Evolutionary conservation across 92 coral and sea anemone genomes (phyloP).

Genomic region (Virgularia gustaviana): DNA sequence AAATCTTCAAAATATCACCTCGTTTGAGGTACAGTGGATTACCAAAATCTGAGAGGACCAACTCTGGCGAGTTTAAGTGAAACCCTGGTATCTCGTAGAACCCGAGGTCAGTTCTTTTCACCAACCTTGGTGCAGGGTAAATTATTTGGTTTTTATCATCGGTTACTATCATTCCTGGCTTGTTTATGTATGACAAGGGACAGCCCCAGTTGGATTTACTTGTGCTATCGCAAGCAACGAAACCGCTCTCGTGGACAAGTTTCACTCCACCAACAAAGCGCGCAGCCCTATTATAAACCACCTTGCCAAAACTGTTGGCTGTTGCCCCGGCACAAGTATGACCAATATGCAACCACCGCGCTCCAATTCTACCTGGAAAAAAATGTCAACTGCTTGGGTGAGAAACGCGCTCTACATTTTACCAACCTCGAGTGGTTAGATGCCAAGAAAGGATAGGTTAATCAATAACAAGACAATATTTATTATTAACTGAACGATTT

Average conservation of each 20-base stretch:
- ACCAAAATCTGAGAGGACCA: conserved; percentile 7
- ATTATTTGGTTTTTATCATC: background rate
- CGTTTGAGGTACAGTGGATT: background rate
- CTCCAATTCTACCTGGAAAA: no score
- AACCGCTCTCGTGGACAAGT: background rate
- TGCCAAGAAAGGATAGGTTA: no score
- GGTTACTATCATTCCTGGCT: background rate
- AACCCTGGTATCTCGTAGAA: conserved; percentile 2
- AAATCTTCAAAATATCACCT: background rate
- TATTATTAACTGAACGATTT: no score
- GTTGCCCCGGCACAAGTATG: background rate
- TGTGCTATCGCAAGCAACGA: background rate
- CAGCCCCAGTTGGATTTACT: background rate
- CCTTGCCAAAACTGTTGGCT: background rate
- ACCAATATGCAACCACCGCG: no score
- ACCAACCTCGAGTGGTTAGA: no score
- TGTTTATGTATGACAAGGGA: background rate
- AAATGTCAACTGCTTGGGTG: no score
- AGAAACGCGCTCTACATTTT: no score
- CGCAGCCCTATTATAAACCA: background rate
- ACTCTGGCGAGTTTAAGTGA: background rate
- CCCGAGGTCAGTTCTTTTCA: background rate
- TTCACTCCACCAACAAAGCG: background rate
- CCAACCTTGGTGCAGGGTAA: conserved; percentile 1
- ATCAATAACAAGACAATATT: no score